Base-by-base conservation (phyloP, 1,140 invertebrate species). In the Saxidomus purpurata region DNA sequence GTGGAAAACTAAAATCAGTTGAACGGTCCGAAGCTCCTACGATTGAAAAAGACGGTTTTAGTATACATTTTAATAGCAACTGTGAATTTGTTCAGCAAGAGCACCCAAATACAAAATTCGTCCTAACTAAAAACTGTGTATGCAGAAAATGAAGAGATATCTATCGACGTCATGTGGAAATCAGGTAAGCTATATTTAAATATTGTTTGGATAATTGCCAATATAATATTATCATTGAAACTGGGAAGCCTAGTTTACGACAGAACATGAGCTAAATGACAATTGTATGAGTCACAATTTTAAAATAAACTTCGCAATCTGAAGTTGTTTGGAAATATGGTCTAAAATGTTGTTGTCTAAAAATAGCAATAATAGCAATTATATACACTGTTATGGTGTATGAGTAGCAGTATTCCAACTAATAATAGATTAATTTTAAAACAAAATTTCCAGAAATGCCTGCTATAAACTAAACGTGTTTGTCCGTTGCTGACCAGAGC, bases 51-150 rank as follows among this genome's bases (percentile, higher is more conserved):
- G 67, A 71, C 22, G 67, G 67, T 19, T 38, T 38, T 8, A 71
- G 67, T 38, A 28, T 71, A 28, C 67, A 71, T 71, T 71, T 71
- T 40, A 71, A 71, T 71, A 38, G 28, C 36, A 71, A 71, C 34
- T 71, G 67, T n/a, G 19, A 40, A 31, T 71, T 38, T n/a, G 34
- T 36, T 15, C 2, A 22, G 34, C 22, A 36, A 38, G 67, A 71
- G 28, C 67, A 71, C n/a, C 67, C 67, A 38, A 28, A 28, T 9
- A 2, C 36, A 15, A 71, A 71, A 71, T 71, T 38, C 17, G 67
- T 71, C 19, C 22, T 71, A 4, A 71, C 67, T 6, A 19, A 71
- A 40, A 71, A 71, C 34, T 71, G 67, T 71, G 11, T 71, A 19
- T 71, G 67, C 19, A 36, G n/a, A 71, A 36, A 59, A 59, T n/a